Evolutionary conservation across 2,888 invertebrate species (phyloP).

Genomic region (Branchipolynoe longqiensis): DNA sequence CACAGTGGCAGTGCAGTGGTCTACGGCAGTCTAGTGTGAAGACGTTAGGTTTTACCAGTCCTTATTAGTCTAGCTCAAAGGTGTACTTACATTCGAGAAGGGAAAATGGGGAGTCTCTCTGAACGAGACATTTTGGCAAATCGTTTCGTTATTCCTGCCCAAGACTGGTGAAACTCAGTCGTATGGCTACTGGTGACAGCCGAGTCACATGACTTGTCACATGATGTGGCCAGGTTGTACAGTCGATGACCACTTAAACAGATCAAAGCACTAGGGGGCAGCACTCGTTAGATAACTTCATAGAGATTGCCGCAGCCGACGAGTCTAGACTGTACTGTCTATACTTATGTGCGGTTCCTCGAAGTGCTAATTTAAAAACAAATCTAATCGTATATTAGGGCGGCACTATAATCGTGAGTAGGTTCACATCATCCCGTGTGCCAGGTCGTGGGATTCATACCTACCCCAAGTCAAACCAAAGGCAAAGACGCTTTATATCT

Average conservation of each 20-base stretch:
- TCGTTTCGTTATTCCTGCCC: neutral
- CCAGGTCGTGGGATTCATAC: too few relatives aligned
- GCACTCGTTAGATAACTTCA: constrained; percentile 1
- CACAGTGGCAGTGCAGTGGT: too few relatives aligned
- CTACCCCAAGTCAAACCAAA: too few relatives aligned
- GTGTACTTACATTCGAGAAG: constrained; percentile 78
- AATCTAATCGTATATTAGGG: too few relatives aligned
- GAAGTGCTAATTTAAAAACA: too few relatives aligned
- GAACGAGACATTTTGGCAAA: constrained; percentile 75
- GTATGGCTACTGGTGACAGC: constrained; percentile 35
- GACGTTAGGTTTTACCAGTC: neutral
- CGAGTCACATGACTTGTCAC: constrained; percentile 45
- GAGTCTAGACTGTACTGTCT: too few relatives aligned
- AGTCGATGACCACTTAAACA: constrained; percentile 35
- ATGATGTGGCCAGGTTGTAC: constrained; percentile 17
- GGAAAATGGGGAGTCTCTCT: constrained; percentile 78
- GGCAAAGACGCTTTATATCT: too few relatives aligned
- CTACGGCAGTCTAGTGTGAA: too few relatives aligned
- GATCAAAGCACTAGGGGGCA: neutral
- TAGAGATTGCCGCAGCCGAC: too few relatives aligned
- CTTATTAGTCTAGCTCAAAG: neutral
- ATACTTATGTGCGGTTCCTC: too few relatives aligned
- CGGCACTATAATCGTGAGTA: too few relatives aligned
- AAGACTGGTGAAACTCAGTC: neutral
- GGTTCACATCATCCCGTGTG: too few relatives aligned